phyloP scores from a whole-genome alignment of 2,888 invertebrate genomes.

The Anaspis maculata region DNA sequence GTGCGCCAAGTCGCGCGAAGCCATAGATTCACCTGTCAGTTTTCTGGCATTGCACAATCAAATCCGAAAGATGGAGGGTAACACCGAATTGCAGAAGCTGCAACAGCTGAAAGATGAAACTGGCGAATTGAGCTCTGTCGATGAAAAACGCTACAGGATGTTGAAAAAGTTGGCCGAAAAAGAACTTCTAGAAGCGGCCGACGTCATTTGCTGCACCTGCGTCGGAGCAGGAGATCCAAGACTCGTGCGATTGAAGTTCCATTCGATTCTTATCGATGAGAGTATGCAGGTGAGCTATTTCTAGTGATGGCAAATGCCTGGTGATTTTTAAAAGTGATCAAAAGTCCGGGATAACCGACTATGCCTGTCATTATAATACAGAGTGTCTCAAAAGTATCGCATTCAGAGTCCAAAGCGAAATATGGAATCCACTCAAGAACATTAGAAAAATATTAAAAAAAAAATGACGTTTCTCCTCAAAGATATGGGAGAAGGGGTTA shows the following conservation, averaged over 20 bases:
- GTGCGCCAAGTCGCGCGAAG: slow-evolving; percentile 96
- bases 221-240: slow-evolving; percentile 97
- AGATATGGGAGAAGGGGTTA: no score
- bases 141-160: slow-evolving; percentile 88
- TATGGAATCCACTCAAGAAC: no score
- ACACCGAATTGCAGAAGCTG: slow-evolving; percentile 87
- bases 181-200: slow-evolving; percentile 87
- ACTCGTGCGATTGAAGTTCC: slow-evolving; percentile 86
- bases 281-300: slow-evolving; percentile 77
- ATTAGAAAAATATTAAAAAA: no score
- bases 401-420: no score
- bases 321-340: no score
- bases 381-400: no score
- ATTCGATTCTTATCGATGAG: slow-evolving; percentile 94
- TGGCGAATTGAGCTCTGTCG: slow-evolving; percentile 90
- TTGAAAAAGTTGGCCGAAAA: slow-evolving; percentile 87
- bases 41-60: slow-evolving; percentile 96
- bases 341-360: slow-evolving; percentile 41
- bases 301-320: no score
- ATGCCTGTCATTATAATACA: no score
- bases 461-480: no score
- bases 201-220: slow-evolving; percentile 98
- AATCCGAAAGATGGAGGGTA: slow-evolving; percentile 88
- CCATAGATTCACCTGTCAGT: slow-evolving; percentile 95
- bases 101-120: slow-evolving; percentile 97